Conservation (phyloP, 2,113 vertebrate genomes). For the Panurus biarmicus region DNA sequence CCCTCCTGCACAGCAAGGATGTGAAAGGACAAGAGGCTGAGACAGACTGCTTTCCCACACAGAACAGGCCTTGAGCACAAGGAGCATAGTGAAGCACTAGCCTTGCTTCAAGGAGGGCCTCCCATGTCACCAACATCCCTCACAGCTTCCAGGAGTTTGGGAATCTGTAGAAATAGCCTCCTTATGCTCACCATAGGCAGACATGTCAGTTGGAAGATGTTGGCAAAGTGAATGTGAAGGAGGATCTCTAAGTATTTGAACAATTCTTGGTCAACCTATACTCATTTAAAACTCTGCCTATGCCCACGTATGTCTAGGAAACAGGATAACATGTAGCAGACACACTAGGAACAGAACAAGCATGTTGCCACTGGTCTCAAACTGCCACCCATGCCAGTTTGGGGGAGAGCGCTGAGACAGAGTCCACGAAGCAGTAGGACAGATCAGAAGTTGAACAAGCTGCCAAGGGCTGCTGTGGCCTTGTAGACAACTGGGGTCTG, state of each 20-base stretch:
- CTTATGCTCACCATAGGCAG: background rate
- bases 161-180: background rate
- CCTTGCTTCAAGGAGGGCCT: background rate
- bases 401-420: background rate
- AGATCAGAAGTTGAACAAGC: background rate
- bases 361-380: background rate
- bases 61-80: background rate
- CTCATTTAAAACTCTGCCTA: background rate
- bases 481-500: background rate
- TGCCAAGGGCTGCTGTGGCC: background rate
- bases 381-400: background rate
- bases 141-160: background rate
- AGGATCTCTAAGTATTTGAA: background rate
- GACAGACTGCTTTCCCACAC: background rate
- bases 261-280: background rate
- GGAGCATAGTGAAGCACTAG: background rate
- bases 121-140: background rate
- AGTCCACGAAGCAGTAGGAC: background rate
- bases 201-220: background rate
- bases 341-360: background rate
- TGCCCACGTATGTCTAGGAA: background rate
- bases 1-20: background rate
- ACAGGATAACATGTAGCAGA: background rate
- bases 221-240: background rate
- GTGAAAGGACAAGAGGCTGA: background rate